Percentiles rank a stretch among this genome's conserved stretches.
phyloP scores from a whole-genome alignment of 2,113 vertebrate species.

The Elgaria multicarinata region DNA sequence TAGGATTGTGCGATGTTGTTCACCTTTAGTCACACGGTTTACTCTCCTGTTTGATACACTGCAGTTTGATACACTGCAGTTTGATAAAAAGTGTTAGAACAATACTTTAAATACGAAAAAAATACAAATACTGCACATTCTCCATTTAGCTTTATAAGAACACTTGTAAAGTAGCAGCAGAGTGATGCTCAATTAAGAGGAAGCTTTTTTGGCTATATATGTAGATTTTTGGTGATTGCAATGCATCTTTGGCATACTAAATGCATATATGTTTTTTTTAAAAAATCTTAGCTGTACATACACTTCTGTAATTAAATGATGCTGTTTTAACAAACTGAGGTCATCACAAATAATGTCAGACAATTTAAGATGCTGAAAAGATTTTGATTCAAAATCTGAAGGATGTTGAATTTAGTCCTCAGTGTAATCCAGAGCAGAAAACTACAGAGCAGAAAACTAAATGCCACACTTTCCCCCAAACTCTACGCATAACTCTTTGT shows the following conservation, averaged over 20 bases:
- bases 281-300: conserved; percentile 11
- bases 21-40: neutral
- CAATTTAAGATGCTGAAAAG: neutral
- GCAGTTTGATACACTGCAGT: conserved; percentile 3
- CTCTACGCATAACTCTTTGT: neutral
- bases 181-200: conserved; percentile 12
- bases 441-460: neutral
- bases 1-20: neutral
- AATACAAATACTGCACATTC: conserved; percentile 2
- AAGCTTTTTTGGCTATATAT: neutral
- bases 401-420: neutral
- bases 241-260: conserved; percentile 56
- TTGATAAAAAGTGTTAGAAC: neutral
- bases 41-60: neutral
- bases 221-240: neutral
- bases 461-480: neutral
- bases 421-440: neutral
- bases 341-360: neutral
- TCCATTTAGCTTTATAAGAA: conserved; percentile 34
- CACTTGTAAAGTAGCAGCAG: conserved; percentile 38
- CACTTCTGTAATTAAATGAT: conserved; percentile 47
- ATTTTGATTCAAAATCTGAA: neutral
- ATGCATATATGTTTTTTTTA: conserved; percentile 30
- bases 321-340: conserved; percentile 8
- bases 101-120: neutral